phyloP scores from a whole-genome alignment of 1,140 invertebrate genomes.

The Drosophila fuyamai region DNA sequence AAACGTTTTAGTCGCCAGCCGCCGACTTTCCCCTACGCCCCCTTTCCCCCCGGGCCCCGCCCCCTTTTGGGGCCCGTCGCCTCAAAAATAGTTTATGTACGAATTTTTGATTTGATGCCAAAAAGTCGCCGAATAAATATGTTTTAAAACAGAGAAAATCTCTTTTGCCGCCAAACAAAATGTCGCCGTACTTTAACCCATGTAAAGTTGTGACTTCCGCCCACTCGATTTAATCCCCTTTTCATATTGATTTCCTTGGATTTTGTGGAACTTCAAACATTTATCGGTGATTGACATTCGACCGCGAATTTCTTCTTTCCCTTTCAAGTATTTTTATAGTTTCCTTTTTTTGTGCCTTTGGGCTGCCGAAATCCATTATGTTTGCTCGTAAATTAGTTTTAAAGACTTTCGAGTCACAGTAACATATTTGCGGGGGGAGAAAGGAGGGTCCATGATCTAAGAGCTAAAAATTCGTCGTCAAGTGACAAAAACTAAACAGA shows the following conservation, averaged over 20 bases:
- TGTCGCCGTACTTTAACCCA: neutral
- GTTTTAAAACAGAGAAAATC: conserved; percentile 42
- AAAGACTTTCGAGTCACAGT: conserved; percentile 36
- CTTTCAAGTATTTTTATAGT: conserved; percentile 23
- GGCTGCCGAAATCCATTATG: conserved; percentile 35
- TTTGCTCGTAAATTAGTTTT: conserved; percentile 47
- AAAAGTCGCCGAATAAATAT: conserved; percentile 77
- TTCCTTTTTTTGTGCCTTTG: conserved; percentile 1
- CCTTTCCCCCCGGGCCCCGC: neutral
- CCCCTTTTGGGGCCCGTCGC: conserved; percentile 22
- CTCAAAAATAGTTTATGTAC: conserved; percentile 80
- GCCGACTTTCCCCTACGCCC: conserved; percentile 16
- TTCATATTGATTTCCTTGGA: neutral
- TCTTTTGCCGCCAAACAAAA: neutral
- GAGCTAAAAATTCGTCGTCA: conserved; percentile 25
- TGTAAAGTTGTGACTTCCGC: conserved; percentile 4
- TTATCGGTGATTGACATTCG: conserved; percentile 36
- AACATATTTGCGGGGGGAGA: conserved; percentile 18
- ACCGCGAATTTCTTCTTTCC: conserved; percentile 12
- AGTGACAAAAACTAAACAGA: conserved; percentile 18
- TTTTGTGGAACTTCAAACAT: conserved; percentile 16
- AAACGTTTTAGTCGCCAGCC: conserved; percentile 76
- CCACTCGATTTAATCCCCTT: neutral
- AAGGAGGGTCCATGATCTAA: conserved; percentile 32
- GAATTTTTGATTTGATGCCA: conserved; percentile 81